Evolutionary conservation across 2,113 vertebrate species (phyloP).

Genomic region (Microtus ochrogaster): DNA sequence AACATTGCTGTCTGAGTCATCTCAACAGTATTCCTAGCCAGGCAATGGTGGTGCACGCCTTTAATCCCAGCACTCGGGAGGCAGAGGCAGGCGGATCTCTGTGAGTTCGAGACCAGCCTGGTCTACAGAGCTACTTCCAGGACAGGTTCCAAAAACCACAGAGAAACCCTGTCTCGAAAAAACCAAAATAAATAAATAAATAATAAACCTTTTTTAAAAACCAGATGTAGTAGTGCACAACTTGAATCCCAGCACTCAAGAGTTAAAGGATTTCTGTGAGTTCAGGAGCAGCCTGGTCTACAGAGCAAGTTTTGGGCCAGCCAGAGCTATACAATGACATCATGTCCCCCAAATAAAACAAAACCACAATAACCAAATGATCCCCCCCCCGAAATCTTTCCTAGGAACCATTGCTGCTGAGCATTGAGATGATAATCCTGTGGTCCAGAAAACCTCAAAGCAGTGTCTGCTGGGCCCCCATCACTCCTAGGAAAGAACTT

Average conservation of each 20-base stretch:
- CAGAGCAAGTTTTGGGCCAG: background rate
- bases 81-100: no score
- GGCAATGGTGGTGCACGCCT: no score
- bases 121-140: no score
- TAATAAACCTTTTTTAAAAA: background rate
- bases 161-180: no score
- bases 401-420: slow-evolving; percentile 13
- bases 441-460: slow-evolving; percentile 18
- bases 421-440: background rate
- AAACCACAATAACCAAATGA: background rate
- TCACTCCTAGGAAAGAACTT: slow-evolving; percentile 35
- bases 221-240: background rate
- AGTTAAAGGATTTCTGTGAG: background rate
- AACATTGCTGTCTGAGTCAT: no score
- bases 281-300: background rate
- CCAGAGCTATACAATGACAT: background rate
- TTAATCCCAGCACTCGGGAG: no score
- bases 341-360: background rate
- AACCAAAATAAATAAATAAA: no score
- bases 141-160: no score
- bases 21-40: no score
- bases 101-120: no score
- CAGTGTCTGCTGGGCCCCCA: background rate
- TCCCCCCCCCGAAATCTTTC: slow-evolving; percentile 4
- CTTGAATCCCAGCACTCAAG: background rate